Percentiles rank a stretch among this genome's conserved stretches.
Evolutionary conservation across 2,113 vertebrate genomes (phyloP).

Genomic region (Ceyx cyanopectus): DNA sequence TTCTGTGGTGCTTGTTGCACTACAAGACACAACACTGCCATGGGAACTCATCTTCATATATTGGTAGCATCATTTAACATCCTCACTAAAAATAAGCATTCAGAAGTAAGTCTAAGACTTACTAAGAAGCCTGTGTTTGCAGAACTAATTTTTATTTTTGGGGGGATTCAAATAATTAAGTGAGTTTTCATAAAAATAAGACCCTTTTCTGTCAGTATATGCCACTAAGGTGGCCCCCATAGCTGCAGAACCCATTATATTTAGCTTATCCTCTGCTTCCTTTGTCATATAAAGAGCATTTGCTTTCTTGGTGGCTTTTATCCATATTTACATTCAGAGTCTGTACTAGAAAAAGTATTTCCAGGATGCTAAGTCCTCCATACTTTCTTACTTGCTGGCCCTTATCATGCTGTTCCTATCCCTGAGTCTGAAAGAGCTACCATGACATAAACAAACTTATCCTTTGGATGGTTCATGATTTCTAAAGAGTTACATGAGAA

Average conservation of each 20-base stretch:
- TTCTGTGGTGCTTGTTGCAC: background rate
- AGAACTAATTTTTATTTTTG: background rate
- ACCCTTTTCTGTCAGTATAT: background rate
- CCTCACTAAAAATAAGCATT: background rate
- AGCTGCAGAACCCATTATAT: background rate
- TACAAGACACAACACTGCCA: background rate
- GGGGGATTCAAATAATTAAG: background rate
- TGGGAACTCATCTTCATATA: background rate
- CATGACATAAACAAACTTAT: background rate
- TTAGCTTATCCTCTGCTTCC: background rate
- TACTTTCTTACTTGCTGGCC: background rate
- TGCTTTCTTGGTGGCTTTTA: background rate
- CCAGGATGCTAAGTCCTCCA: background rate
- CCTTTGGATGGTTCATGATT: background rate
- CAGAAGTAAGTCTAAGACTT: background rate
- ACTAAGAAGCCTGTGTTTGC: background rate
- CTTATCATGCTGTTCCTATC: background rate
- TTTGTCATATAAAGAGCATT: background rate
- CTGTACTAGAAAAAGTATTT: background rate
- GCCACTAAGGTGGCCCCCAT: background rate
- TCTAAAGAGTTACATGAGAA: background rate
- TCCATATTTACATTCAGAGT: background rate
- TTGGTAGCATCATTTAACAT: background rate
- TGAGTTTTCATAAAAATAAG: background rate
- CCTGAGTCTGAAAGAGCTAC: background rate